Evolutionary conservation across 2,797 vertebrate genomes (phyloP).

Genomic region (Tapera naevia): DNA sequence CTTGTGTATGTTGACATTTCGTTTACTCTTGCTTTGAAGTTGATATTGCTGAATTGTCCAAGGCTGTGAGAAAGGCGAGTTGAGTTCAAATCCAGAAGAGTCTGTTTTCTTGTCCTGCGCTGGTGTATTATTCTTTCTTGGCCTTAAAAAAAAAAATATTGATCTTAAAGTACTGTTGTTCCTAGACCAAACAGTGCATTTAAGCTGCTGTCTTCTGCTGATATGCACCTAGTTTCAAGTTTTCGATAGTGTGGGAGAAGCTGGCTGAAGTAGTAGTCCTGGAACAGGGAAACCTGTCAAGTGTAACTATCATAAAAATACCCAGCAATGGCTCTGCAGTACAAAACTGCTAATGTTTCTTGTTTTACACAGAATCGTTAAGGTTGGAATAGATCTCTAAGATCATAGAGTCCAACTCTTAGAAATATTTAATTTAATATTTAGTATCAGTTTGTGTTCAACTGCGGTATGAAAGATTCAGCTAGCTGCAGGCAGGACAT

Average conservation of each 20-base stretch:
- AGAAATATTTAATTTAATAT: background rate
- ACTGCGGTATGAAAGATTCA: no score
- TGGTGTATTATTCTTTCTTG: background rate
- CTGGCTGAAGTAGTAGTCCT: background rate
- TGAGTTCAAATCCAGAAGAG: background rate
- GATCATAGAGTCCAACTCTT: background rate
- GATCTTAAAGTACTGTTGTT: background rate
- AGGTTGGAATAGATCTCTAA: no score
- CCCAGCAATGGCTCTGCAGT: background rate
- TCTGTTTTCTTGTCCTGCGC: background rate
- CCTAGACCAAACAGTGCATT: background rate
- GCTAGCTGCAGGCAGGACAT: rapidly evolving
- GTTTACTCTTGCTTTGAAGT: background rate
- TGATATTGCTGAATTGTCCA: background rate
- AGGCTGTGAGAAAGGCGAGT: background rate
- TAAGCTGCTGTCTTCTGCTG: background rate
- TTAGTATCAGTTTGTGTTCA: background rate
- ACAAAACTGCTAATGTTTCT: rapidly evolving
- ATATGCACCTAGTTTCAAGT: background rate
- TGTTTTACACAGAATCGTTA: background rate
- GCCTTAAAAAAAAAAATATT: background rate
- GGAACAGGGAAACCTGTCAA: background rate
- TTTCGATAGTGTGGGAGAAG: rapidly evolving
- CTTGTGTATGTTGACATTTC: background rate
- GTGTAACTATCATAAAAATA: background rate